These are phyloP conservation scores for Raja brachyura DNA, from an alignment of 2,113 vertebrate species.

Conservation along the genomic window DNA sequence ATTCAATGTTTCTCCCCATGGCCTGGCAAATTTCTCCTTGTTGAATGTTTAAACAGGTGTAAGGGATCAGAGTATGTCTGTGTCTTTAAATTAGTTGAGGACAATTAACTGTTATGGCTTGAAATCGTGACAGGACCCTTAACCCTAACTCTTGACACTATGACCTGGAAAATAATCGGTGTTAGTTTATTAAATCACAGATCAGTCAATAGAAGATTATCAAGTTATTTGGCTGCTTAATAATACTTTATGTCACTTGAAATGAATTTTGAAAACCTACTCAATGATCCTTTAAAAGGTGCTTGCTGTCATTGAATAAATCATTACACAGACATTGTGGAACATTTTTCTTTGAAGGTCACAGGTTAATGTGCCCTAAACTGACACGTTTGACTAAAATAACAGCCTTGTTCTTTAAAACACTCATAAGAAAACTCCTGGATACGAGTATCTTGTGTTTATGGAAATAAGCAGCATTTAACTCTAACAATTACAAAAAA, in stretches of 20 bases:
- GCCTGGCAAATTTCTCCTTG: not conserved
- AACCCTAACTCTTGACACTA: constrained; percentile 4
- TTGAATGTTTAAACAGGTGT: not conserved
- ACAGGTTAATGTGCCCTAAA: constrained; percentile 7
- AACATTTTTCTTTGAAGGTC: constrained; percentile 26
- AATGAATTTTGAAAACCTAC: not conserved
- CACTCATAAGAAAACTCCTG: not conserved
- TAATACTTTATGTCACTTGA: not conserved
- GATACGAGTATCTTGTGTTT: not conserved
- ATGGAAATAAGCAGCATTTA: constrained; percentile 10
- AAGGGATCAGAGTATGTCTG: not conserved
- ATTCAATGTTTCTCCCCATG: not conserved
- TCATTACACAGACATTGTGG: not conserved
- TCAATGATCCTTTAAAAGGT: constrained; percentile 17
- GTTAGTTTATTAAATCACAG: not conserved
- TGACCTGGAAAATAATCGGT: constrained; percentile 4
- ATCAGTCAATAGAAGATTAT: not conserved
- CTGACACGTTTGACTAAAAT: constrained; percentile 27
- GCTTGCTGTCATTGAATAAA: not conserved
- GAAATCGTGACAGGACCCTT: not conserved
- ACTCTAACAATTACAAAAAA: not conserved
- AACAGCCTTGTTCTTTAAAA: constrained; percentile 32
- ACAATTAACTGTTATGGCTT: not conserved
- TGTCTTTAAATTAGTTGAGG: not conserved
- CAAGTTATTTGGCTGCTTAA: not conserved